These are phyloP conservation scores for Anguilla anguilla DNA, from an alignment of 2,797 vertebrate species.

Conservation along the genomic window DNA sequence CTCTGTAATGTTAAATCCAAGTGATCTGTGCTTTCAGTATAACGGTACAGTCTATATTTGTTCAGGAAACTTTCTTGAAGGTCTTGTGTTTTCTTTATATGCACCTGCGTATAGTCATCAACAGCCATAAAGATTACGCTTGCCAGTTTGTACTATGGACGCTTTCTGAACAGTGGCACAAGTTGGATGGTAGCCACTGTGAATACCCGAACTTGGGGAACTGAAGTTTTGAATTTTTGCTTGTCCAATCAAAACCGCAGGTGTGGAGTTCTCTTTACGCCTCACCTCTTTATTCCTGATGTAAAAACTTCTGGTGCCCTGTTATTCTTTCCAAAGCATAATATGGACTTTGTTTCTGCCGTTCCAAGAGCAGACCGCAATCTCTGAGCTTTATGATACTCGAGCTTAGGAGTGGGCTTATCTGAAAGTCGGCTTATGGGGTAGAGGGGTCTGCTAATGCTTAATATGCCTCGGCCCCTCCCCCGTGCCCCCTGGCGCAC, in stretches of 20 bases:
- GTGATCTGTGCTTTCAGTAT: slow-evolving; percentile 16
- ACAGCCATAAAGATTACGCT: neutral
- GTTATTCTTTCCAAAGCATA: slow-evolving; percentile 51
- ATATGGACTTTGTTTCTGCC: slow-evolving; percentile 49
- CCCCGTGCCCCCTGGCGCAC: neutral
- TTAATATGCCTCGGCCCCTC: slow-evolving; percentile 47
- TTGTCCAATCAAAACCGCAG: slow-evolving; percentile 35
- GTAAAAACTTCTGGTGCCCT: slow-evolving; percentile 37
- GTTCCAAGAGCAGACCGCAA: slow-evolving; percentile 34
- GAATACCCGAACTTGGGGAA: neutral
- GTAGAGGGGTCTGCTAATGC: slow-evolving; percentile 49
- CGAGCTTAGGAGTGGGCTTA: slow-evolving; percentile 45
- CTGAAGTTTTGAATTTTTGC: slow-evolving; percentile 8
- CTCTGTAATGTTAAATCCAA: slow-evolving; percentile 13
- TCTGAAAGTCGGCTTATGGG: slow-evolving; percentile 46
- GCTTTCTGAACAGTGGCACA: neutral
- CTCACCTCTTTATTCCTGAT: slow-evolving; percentile 32
- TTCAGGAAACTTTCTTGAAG: neutral
- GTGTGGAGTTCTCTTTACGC: slow-evolving; percentile 23
- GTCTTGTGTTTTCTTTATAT: neutral
- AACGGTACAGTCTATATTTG: neutral
- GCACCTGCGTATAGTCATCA: neutral
- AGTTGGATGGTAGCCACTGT: neutral
- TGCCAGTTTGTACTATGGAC: neutral
- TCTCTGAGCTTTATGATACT: slow-evolving; percentile 48